Base-by-base conservation (phyloP, 2,888 invertebrate genomes). In the Apamea epomidion region DNA sequence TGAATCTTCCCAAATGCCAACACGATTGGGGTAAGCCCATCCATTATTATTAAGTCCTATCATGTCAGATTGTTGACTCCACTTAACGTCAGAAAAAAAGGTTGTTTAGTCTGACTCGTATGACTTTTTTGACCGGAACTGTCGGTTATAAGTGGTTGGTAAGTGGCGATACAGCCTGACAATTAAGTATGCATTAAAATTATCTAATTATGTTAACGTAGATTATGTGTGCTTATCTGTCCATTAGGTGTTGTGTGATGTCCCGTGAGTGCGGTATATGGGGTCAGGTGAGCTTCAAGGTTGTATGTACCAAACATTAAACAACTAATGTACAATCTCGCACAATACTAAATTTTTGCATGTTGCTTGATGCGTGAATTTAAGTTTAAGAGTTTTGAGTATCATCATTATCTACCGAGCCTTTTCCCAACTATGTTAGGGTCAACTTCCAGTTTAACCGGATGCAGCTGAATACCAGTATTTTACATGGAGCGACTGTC, bases 101-200 rank as follows among this genome's bases (percentile, higher is more conserved):
- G 83, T 80, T 10, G 37, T 29, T 45, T 16, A 5, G 1, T 6
- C 4, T 75, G 74, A 83, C 64, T 51, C 54, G 48, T 32, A 73
- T 29, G 64, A 62, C 60, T 72, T 51, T 72, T 78, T 77, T 83
- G 78, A 78, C 80, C 64, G 65, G 62, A 79, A 75, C 73, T 69
- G 74, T 74, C 82, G 0, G 5, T 51, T 21, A 18, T 62, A 42
- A 83, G 68, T 72, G 78, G 74, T 6, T 48, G 78, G 76, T 81
- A 84, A 87, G 75, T 48, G 76, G 64, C n/a, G 45, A 68, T 84
- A 76, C 58, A 64, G 67, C 62, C 37, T 29, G 58, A 42, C 74
- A 78, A 85, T 88, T 82, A 85, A 77, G 69, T 65, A 10, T 65
- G n/a, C 85, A 88, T 89, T 85, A 83, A 60, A 76, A 54, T 89